These are phyloP conservation scores for Berghia stephanieae DNA, from an alignment of 1,140 invertebrate species.

Conservation along the genomic window DNA sequence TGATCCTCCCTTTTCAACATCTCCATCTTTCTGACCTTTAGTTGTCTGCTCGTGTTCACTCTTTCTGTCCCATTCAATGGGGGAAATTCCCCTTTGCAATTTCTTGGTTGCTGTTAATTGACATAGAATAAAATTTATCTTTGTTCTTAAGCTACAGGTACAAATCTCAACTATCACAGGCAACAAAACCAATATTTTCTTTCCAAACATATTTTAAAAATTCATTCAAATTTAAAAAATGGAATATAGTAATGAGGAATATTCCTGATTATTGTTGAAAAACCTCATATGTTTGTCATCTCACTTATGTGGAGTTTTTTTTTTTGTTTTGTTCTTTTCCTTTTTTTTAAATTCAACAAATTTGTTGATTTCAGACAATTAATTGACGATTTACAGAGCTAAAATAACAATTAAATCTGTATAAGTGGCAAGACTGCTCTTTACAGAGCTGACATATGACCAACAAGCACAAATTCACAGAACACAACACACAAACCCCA, in stretches of 20 bases:
- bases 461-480: no score
- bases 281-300: background rate
- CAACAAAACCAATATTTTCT: background rate
- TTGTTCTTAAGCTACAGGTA: background rate
- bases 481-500: no score
- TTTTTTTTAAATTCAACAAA: background rate
- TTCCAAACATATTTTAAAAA: background rate
- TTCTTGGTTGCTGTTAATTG: slow-evolving; percentile 36
- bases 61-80: slow-evolving; percentile 60
- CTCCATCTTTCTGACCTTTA: slow-evolving; percentile 35
- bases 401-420: background rate
- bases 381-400: background rate
- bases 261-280: background rate
- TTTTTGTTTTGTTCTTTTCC: background rate
- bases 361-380: background rate
- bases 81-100: slow-evolving; percentile 56
- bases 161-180: background rate
- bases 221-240: background rate
- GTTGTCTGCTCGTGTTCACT: slow-evolving; percentile 44
- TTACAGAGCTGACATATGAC: no score
- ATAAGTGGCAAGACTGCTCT: no score
- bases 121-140: background rate
- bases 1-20: background rate
- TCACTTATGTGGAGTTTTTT: background rate
- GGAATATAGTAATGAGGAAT: background rate